Percentiles rank a stretch among this genome's conserved stretches.
phyloP scores from a whole-genome alignment of 2,888 invertebrate species.

The Calameuta filiformis region DNA sequence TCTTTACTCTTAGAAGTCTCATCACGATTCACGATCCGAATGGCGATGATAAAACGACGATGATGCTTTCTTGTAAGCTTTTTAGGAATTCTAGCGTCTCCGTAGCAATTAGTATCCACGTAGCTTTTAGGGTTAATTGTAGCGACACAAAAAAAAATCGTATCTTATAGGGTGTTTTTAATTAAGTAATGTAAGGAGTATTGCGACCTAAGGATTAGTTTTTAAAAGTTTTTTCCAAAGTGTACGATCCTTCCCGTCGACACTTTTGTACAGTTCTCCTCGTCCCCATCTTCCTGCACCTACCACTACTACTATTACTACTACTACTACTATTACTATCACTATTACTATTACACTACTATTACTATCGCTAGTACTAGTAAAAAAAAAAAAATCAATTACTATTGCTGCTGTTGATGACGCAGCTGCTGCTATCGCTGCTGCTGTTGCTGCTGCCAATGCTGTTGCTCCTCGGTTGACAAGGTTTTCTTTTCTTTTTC shows the following conservation, averaged over 20 bases:
- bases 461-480: constrained; percentile 44
- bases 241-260: neutral
- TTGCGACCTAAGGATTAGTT: constrained; percentile 52
- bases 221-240: neutral
- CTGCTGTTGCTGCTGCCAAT: neutral
- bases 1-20: neutral
- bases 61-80: constrained; percentile 10
- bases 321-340: neutral
- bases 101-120: constrained; percentile 7
- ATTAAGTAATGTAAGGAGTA: constrained; percentile 48
- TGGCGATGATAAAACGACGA: constrained; percentile 3
- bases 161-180: constrained; percentile 57
- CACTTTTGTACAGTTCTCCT: neutral
- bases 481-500: constrained; percentile 61
- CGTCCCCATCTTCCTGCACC: neutral
- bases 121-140: constrained; percentile 23
- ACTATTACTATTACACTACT: neutral
- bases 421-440: neutral
- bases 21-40: neutral
- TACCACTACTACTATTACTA: neutral
- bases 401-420: neutral
- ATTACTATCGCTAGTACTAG: neutral
- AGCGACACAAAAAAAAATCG: constrained; percentile 31
- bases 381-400: no score
- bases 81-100: constrained; percentile 8